Evolutionary conservation across 2,113 vertebrate species (phyloP).

Genomic region (Lepus europaeus): DNA sequence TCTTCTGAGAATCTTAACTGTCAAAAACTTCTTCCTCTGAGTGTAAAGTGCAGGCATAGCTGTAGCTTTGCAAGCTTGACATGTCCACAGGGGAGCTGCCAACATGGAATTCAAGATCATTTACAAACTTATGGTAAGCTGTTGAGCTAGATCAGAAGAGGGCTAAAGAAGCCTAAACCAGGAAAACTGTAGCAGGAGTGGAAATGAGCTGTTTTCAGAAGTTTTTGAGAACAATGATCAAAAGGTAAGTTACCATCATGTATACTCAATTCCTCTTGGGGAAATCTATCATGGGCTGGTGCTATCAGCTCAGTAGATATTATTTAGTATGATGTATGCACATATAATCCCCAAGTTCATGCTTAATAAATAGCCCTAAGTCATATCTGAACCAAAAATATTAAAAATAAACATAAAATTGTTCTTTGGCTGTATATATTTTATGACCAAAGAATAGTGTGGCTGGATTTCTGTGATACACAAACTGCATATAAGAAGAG

Average conservation of each 20-base stretch:
- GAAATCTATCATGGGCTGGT: neutral
- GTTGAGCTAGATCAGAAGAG: neutral
- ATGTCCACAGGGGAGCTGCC: neutral
- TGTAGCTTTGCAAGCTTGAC: neutral
- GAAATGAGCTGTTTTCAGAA: neutral
- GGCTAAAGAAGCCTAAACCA: neutral
- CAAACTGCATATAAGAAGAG: neutral
- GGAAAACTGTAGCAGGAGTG: neutral
- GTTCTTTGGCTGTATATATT: neutral
- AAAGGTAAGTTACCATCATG: neutral
- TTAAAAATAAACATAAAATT: constrained; percentile 7
- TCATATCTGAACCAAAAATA: neutral
- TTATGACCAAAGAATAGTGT: neutral
- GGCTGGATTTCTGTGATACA: neutral
- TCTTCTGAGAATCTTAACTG: neutral
- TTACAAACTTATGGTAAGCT: neutral
- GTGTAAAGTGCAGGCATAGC: neutral
- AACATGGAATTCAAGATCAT: neutral
- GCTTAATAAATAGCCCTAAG: neutral
- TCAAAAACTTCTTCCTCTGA: neutral
- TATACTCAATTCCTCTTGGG: neutral
- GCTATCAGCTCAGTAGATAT: neutral
- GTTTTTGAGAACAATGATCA: neutral
- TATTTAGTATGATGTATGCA: neutral
- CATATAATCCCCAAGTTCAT: neutral